These are phyloP conservation scores for Teleiodes luculella DNA, from an alignment of 2,888 invertebrate species.

Conservation along the genomic window DNA sequence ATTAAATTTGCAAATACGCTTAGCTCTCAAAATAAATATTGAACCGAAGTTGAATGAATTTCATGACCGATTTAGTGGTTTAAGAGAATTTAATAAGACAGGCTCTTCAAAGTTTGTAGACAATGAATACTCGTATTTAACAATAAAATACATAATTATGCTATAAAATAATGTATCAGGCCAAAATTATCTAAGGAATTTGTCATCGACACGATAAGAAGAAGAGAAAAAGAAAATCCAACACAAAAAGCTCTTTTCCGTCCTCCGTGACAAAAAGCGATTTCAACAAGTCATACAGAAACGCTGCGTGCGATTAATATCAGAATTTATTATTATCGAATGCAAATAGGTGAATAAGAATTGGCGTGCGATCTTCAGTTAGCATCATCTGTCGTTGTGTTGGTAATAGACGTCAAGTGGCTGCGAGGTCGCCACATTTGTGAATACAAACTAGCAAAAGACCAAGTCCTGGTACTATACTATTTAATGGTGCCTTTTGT, in stretches of 20 bases:
- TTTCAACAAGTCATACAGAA: no score
- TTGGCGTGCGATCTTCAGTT: background rate
- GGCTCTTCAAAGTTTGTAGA: no score
- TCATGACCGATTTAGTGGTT: no score
- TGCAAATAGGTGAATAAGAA: background rate
- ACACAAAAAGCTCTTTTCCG: no score
- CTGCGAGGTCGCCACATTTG: background rate
- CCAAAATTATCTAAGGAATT: no score
- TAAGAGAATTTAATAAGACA: no score
- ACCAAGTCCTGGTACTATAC: conserved; percentile 4
- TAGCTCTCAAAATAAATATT: background rate
- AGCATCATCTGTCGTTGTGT: background rate
- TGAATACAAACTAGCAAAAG: conserved; percentile 1
- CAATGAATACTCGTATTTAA: no score
- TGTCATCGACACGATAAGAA: no score
- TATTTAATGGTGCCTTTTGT: background rate
- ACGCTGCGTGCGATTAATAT: background rate
- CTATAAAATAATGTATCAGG: no score
- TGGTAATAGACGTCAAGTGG: conserved; percentile 2
- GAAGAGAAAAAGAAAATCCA: no score
- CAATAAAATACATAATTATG: no score
- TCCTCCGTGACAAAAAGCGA: no score
- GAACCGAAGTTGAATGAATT: background rate
- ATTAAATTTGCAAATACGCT: background rate
- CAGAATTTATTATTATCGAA: background rate